Base-by-base conservation (phyloP, 2,113 vertebrate genomes). In the Corvus moneduloides region DNA sequence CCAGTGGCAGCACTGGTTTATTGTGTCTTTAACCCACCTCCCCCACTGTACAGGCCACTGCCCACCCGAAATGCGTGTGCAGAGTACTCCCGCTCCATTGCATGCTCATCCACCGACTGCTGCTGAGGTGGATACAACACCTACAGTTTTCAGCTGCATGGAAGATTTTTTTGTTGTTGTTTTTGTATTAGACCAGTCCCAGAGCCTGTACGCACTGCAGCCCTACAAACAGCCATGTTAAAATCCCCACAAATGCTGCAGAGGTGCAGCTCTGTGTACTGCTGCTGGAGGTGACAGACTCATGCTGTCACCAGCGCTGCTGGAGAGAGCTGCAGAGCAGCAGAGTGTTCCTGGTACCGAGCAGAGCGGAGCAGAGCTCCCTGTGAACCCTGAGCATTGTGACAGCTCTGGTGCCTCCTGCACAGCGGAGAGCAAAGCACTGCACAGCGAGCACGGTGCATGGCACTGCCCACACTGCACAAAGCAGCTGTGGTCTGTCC, bases 41-140 rank as follows among this genome's bases (percentile, higher is more conserved):
- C 4, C 1, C 0, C 10, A 6, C 19, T 0, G 0, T 0, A 14
- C 46, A 64, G 3, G 5, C 33, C 41, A 10, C 4, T 18, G 10
- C 54, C 28, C 33, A 6, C 49, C 33, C 1, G 1, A 68, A 16
- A 68, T 30, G 30, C 2, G 0, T 5, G 37, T 10, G 41, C 52
- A 14, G 7, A 37, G 37, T 51, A 18, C 7, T 19, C 14, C 30
- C 0, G 0, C 56, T 32, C n/a, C 4, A 17, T 68, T 24, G 33
- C 48, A 10, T 14, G 1, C n/a, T 41, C 7, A 32, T 19, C 22
- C n/a, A 8, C 9, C 0, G 1, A 2, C 52, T 37, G 52, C 56
- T 0, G 0, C 23, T 6, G 14, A 54, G 15, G 7, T 13, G 41
- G 12, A 14, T 2, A 9, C 33, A 44, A 61, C 63, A 89, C 6